Conservation (phyloP, 2,113 vertebrate species). For the Arenaria interpres region DNA sequence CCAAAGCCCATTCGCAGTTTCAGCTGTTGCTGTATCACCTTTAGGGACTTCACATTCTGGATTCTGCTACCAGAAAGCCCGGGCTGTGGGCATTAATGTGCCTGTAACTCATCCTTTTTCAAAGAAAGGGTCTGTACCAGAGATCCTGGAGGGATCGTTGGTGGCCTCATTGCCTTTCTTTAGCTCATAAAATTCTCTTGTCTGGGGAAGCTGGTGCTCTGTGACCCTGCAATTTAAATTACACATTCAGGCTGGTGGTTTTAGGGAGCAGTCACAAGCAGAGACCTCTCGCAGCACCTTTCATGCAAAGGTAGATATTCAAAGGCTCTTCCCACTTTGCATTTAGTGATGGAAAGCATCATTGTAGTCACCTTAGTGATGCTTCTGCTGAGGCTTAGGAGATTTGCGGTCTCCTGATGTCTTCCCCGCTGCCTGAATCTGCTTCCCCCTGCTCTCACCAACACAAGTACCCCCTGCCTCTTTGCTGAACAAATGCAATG, state of each 20-base stretch:
- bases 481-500: background rate
- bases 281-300: background rate
- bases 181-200: background rate
- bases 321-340: background rate
- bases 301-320: background rate
- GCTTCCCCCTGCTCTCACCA: background rate
- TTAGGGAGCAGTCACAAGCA: background rate
- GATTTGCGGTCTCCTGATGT: background rate
- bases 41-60: background rate
- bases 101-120: background rate
- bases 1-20: background rate
- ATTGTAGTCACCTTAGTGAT: background rate
- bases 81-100: background rate
- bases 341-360: background rate
- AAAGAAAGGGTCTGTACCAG: background rate
- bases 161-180: background rate
- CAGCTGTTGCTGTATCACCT: background rate
- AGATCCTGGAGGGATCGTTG: background rate
- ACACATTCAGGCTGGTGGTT: background rate
- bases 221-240: background rate
- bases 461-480: background rate
- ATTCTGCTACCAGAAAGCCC: background rate
- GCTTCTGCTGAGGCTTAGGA: background rate
- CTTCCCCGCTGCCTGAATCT: background rate
- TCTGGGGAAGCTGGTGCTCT: background rate